Base-by-base conservation (phyloP, 2,797 vertebrate species). In the Ptychadena robeensis region DNA sequence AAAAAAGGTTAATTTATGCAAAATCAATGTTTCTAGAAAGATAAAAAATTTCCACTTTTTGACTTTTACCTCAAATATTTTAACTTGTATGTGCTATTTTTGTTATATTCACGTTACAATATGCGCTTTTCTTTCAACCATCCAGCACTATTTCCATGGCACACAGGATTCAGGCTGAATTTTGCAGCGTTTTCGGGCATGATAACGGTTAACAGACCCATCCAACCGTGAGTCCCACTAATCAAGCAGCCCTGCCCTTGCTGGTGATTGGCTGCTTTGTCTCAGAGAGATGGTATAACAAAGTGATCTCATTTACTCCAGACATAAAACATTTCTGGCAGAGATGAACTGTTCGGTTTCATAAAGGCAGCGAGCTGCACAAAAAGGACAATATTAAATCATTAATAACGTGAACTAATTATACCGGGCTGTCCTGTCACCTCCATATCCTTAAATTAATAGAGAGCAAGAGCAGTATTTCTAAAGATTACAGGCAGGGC, bases 321-420 rank as follows among this genome's bases (percentile, higher is more conserved):
- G 82, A 85, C 78, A 85, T 85, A 85, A 85, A 85, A 85, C 82
- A 85, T 63, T 76, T 53, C 82, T 85, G 82, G 82, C 82, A 85
- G 72, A 85, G 82, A 85, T 85, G 82, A 85, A 85, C 82, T 85
- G 82, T 76, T 85, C 72, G 69, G 78, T 80, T 85, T 85, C 82
- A 80, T 80, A 85, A 80, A 85, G 82, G 70, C 77, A 80, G 77
- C 40, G 77, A 75, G 82, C 82, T 80, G 82, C 78, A 85, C 78
- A 85, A 85, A 85, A 85, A 85, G 82, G 64, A 85, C 82, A 85
- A 85, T 85, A 85, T 85, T 85, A 85, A 85, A 85, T 80, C 82
- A 85, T 85, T 85, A 85, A 85, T 85, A 85, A 85, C 66, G 28
- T 85, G 82, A 85, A 85, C 78, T 85, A 85, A 85, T 85, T 85